Base-by-base conservation (phyloP, 2,797 vertebrate genomes). In the Pseudomugil tenellus region DNA sequence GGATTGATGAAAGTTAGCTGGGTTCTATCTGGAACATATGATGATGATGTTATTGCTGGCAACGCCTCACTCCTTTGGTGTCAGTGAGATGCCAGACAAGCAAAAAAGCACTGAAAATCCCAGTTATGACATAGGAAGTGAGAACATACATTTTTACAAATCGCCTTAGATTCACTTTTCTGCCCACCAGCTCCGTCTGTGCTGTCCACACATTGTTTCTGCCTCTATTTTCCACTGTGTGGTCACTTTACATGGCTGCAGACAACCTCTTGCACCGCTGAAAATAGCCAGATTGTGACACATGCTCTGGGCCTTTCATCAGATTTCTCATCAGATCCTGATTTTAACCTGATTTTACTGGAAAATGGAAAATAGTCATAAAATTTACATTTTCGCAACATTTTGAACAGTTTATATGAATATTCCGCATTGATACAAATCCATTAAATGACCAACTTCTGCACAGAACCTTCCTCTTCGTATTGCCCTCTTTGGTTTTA, bases 91-190 rank as follows among this genome's bases (percentile, higher is more conserved):
- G 73, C 67, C 61, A 32, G 59, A 25, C 58, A 65, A 83, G 78
- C 68, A 87, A 88, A 80, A 63, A 23, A 53, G 65, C 2, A 53
- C 35, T 17, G 53, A 49, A 51, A n/a, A 58, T 23, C 64, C 43
- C 39, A 67, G 63, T 70, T 43, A 70, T 81, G 79, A 86, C 76
- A 80, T 84, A 74, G 77, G 34, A 59, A 58, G 78, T 74, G 67
- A 85, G 77, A 85, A 77, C 61, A 64, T 85, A 58, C 10, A 57
- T 21, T 67, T 64, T 58, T 70, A 57, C 66, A 79, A 54, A 67
- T 84, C 72, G 4, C 73, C 63, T 77, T 73, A 59, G 67, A 61
- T 55, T 25, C 19, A 16, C 59, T 74, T 72, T 62, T 74, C 60
- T n/a, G 3, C 73, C 53, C 54, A 8, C 41, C 1, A 9, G 32